phyloP scores from a whole-genome alignment of 1,140 invertebrate genomes.

The Drosophila malerkotliana region DNA sequence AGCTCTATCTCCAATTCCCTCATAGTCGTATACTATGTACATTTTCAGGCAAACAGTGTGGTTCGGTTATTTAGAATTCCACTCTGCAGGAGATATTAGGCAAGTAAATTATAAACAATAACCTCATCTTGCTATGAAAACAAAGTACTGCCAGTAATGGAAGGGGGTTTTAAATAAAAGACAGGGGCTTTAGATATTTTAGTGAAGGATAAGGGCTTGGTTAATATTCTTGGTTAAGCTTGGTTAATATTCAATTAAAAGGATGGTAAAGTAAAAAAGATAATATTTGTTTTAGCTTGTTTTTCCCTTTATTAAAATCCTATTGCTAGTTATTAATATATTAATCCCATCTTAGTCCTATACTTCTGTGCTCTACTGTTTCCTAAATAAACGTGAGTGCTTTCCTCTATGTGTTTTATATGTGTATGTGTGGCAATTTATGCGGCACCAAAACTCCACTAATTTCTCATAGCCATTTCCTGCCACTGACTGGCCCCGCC shows the following conservation, averaged over 20 bases:
- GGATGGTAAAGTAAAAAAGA: too few species aligned
- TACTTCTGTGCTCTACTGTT: slow-evolving; percentile 16
- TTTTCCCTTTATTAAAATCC: too few species aligned
- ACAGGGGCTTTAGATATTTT: neutral
- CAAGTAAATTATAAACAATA: slow-evolving; percentile 1
- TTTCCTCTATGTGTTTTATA: neutral
- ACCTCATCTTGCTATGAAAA: neutral
- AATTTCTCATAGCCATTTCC: slow-evolving; percentile 58
- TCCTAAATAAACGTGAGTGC: neutral
- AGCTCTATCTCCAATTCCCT: slow-evolving; percentile 45
- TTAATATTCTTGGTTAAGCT: neutral
- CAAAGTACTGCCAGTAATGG: neutral
- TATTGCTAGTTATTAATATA: too few species aligned
- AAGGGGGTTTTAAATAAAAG: too few species aligned
- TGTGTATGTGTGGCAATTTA: slow-evolving; percentile 57
- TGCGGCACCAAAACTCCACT: slow-evolving; percentile 73
- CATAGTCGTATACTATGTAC: neutral
- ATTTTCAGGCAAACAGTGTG: slow-evolving; percentile 21
- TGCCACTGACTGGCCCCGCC: slow-evolving; percentile 17
- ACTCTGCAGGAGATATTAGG: neutral
- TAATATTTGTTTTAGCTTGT: too few species aligned
- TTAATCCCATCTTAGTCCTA: neutral
- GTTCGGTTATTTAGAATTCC: slow-evolving; percentile 2
- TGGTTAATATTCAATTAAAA: neutral
- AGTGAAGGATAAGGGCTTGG: too few species aligned